These are phyloP conservation scores for Ips nitidus DNA, from an alignment of 1,140 invertebrate species.

Conservation along the genomic window DNA sequence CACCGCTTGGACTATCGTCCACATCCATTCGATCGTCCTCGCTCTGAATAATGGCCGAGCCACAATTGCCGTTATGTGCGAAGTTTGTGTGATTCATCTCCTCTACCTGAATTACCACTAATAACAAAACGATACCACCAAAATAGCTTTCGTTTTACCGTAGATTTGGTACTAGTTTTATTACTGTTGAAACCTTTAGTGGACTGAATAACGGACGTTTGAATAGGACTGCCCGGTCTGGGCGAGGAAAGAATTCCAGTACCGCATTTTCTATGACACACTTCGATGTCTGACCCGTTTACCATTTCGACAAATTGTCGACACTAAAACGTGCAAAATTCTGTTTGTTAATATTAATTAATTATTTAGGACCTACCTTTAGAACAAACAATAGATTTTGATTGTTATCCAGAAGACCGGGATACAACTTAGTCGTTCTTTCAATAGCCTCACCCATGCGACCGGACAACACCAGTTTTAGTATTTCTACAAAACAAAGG, in stretches of 20 bases:
- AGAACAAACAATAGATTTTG: slow-evolving; percentile 90
- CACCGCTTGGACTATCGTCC: slow-evolving; percentile 49
- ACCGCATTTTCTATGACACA: slow-evolving; percentile 51
- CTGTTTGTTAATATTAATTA: background rate
- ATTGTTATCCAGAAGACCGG: slow-evolving; percentile 86
- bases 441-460: slow-evolving; percentile 95
- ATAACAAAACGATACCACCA: background rate
- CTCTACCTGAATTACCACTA: slow-evolving; percentile 48
- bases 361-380: slow-evolving; percentile 55
- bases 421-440: slow-evolving; percentile 83
- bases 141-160: slow-evolving; percentile 17
- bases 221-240: slow-evolving; percentile 57
- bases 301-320: slow-evolving; percentile 97
- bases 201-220: slow-evolving; percentile 74
- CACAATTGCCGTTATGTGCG: slow-evolving; percentile 55
- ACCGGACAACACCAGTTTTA: slow-evolving; percentile 87
- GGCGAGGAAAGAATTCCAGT: slow-evolving; percentile 38
- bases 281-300: slow-evolving; percentile 78
- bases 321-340: slow-evolving; percentile 56
- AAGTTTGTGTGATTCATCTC: slow-evolving; percentile 59
- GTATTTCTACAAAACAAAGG: slow-evolving; percentile 73
- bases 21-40: slow-evolving; percentile 58
- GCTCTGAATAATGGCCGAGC: slow-evolving; percentile 38
- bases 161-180: slow-evolving; percentile 41
- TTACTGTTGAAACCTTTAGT: slow-evolving; percentile 64